Conservation (phyloP, 2,113 vertebrate genomes). For the Ginglymostoma cirratum region DNA sequence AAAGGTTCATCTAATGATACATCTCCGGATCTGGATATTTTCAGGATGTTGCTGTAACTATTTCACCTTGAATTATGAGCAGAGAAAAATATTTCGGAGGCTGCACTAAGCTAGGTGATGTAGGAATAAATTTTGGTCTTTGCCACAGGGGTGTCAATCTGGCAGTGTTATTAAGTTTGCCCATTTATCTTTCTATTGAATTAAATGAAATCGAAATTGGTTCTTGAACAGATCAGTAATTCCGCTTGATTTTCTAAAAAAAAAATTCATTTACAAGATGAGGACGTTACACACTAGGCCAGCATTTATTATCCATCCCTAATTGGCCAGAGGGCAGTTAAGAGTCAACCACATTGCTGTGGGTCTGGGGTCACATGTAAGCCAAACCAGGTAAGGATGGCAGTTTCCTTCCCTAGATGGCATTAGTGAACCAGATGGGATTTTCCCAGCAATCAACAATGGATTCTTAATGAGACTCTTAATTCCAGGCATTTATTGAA, state of each 20-base stretch:
- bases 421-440: too few species aligned
- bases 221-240: not conserved
- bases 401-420: too few species aligned
- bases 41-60: not conserved
- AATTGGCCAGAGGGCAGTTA: too few species aligned
- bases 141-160: not conserved
- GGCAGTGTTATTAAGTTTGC: not conserved
- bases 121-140: not conserved
- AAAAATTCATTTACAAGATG: too few species aligned
- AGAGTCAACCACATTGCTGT: too few species aligned
- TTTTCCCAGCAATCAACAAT: too few species aligned
- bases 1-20: not conserved
- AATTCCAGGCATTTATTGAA: too few species aligned
- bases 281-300: too few species aligned
- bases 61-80: not conserved
- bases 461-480: too few species aligned
- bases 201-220: not conserved
- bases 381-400: too few species aligned
- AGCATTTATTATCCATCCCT: too few species aligned
- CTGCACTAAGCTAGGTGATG: not conserved
- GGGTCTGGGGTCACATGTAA: too few species aligned
- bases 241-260: not conserved
- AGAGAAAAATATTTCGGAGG: not conserved
- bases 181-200: not conserved
- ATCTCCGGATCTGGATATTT: not conserved